These are phyloP conservation scores for Ceyx erithaca DNA, from an alignment of 2,797 vertebrate genomes.

Conservation along the genomic window DNA sequence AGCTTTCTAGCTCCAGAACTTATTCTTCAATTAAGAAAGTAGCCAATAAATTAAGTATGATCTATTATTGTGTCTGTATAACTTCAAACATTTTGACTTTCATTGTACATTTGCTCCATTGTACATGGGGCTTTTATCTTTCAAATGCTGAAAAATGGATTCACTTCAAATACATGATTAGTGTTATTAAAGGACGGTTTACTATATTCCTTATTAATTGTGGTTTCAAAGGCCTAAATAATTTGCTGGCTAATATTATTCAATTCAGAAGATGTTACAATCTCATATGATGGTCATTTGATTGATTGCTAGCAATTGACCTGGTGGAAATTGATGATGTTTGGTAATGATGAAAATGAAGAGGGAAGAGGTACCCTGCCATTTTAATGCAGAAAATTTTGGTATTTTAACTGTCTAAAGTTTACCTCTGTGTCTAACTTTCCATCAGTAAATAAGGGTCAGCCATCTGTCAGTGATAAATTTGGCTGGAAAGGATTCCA, in stretches of 20 bases:
- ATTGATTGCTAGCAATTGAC: not conserved
- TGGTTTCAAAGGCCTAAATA: not conserved
- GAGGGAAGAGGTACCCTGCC: not conserved
- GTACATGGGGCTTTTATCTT: not conserved
- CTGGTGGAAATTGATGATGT: not conserved
- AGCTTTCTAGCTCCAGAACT: not conserved
- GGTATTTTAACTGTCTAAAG: constrained; percentile 46
- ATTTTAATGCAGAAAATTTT: not conserved
- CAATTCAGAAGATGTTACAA: not conserved
- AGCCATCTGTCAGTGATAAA: constrained; percentile 77
- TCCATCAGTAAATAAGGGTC: constrained; percentile 77
- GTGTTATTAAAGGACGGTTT: not conserved
- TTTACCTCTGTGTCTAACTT: constrained; percentile 64
- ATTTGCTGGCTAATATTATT: not conserved
- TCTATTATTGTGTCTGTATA: not conserved
- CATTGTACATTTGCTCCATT: not conserved
- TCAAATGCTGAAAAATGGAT: not conserved
- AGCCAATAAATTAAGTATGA: not conserved
- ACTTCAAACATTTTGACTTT: not conserved
- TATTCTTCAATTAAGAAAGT: not conserved
- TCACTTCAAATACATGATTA: not conserved
- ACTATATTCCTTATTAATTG: not conserved
- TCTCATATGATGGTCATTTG: not conserved
- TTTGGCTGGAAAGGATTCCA: constrained; percentile 69
- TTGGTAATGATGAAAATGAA: not conserved